These are phyloP conservation scores for Bilobella aurantiaca DNA, from an alignment of 1,140 invertebrate genomes.

Conservation along the genomic window DNA sequence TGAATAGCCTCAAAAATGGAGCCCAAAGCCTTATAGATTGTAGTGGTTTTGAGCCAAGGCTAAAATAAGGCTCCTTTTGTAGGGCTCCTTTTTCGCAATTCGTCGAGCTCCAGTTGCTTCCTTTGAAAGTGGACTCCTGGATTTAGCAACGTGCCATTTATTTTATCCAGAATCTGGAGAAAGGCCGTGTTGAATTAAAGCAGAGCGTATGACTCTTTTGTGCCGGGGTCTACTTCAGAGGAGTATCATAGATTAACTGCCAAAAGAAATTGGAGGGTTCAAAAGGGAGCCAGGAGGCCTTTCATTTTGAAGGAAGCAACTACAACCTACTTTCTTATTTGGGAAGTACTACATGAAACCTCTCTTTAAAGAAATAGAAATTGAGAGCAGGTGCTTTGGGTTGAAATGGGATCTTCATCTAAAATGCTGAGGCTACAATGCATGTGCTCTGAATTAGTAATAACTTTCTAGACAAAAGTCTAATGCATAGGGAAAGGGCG, in stretches of 20 bases:
- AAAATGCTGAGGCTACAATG: conserved; percentile 21
- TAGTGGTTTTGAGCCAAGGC: too few species aligned
- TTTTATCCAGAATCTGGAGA: not conserved
- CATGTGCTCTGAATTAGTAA: conserved; percentile 29
- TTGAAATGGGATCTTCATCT: conserved; percentile 25
- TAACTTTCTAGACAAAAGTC: conserved; percentile 6
- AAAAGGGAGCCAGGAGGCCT: not conserved
- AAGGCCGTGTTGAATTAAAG: not conserved
- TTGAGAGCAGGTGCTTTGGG: not conserved
- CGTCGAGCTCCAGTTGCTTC: not conserved
- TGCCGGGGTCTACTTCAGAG: too few species aligned
- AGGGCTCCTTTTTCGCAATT: too few species aligned
- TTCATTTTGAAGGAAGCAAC: not conserved
- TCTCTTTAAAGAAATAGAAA: not conserved
- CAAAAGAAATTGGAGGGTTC: not conserved
- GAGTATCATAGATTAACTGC: conserved; percentile 1
- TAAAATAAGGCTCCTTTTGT: too few species aligned
- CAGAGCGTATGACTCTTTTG: too few species aligned
- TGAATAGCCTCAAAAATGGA: too few species aligned
- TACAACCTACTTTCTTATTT: not conserved
- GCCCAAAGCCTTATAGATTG: too few species aligned
- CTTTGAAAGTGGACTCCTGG: too few species aligned
- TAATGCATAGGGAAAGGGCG: not conserved
- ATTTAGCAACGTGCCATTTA: not conserved
- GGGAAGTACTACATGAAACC: not conserved